Conservation (phyloP, 2,888 invertebrate genomes). For the Polietes domitor region DNA sequence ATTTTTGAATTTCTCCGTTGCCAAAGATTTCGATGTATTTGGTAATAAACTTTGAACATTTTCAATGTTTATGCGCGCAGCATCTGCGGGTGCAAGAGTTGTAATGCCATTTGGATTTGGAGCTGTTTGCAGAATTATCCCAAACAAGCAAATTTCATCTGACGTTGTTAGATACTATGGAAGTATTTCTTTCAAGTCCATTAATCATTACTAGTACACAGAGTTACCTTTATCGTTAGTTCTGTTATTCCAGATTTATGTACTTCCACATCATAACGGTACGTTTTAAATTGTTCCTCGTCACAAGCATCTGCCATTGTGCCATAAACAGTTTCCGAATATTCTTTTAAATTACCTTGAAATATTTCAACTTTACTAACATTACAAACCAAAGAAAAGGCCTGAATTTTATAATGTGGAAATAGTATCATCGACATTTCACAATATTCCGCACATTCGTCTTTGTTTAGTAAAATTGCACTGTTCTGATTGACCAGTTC, state of each 20-base stretch:
- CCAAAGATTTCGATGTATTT: conserved; percentile 69
- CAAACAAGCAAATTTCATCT: conserved; percentile 77
- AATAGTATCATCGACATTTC: conserved; percentile 73
- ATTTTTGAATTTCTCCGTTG: conserved; percentile 74
- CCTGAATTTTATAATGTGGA: conserved; percentile 74
- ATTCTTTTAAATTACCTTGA: conserved; percentile 75
- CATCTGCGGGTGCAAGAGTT: conserved; percentile 70
- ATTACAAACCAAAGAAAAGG: conserved; percentile 75
- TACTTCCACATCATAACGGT: conserved; percentile 77
- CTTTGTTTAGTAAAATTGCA: conserved; percentile 72
- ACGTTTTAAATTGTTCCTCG: conserved; percentile 71
- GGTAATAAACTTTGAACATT: conserved; percentile 75
- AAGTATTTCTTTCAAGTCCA: neutral
- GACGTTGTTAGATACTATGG: conserved; percentile 71
- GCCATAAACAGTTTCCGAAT: conserved; percentile 76
- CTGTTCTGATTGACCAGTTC: conserved; percentile 74
- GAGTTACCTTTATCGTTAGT: conserved; percentile 74
- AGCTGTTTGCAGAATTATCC: conserved; percentile 74
- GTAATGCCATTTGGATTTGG: conserved; percentile 77
- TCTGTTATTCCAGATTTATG: conserved; percentile 75
- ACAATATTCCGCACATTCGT: conserved; percentile 70
- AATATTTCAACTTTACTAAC: conserved; percentile 77
- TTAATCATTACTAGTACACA: no score
- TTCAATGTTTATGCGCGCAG: conserved; percentile 72
- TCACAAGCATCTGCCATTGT: conserved; percentile 67